Conservation (phyloP, 2,888 invertebrate species). For the Rhamnusium bicolor region DNA sequence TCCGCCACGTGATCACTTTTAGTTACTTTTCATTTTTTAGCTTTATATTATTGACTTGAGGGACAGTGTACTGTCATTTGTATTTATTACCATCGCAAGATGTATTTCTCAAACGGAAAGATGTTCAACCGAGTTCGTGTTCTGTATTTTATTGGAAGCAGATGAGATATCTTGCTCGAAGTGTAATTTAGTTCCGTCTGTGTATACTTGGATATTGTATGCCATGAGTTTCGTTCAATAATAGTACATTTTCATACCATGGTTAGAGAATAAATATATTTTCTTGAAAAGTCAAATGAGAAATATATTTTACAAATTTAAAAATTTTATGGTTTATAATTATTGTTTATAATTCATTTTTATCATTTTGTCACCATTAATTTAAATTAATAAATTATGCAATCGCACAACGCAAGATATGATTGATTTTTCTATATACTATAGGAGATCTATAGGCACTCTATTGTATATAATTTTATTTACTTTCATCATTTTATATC, state of each 20-base stretch:
- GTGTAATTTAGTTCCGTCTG: conserved; percentile 28
- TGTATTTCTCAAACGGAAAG: conserved; percentile 25
- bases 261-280: conserved; percentile 1
- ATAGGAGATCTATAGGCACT: no score
- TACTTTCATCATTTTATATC: no score
- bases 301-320: no score
- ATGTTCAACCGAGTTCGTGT: conserved; percentile 21
- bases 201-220: conserved; percentile 32
- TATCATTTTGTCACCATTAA: no score
- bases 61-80: conserved; percentile 40
- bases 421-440: no score
- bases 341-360: no score
- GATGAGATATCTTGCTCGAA: conserved; percentile 39
- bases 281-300: background rate
- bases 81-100: conserved; percentile 38
- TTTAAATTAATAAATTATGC: no score
- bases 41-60: conserved; percentile 45
- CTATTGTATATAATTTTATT: no score
- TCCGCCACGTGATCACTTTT: conserved; percentile 46
- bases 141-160: conserved; percentile 41
- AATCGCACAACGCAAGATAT: no score
- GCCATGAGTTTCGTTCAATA: conserved; percentile 31
- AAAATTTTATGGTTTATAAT: no score
- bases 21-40: conserved; percentile 45
- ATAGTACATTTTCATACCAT: conserved; percentile 39